Percentiles rank a stretch among this genome's conserved stretches.
Conservation (phyloP, 2,797 vertebrate genomes). For the Potorous gilbertii region DNA sequence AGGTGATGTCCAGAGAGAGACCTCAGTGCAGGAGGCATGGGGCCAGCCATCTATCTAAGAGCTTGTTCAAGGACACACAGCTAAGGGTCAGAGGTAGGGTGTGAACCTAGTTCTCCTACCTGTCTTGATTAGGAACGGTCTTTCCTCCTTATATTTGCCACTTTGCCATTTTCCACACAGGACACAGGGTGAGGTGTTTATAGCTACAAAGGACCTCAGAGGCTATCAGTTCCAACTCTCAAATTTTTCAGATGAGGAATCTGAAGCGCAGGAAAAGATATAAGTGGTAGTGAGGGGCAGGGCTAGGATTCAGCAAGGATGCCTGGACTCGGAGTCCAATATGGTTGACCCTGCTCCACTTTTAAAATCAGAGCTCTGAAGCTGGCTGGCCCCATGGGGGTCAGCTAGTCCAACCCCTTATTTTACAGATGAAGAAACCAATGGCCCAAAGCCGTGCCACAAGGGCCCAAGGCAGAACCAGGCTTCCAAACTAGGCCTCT, state of each 20-base stretch:
- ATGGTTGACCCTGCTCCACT: not conserved
- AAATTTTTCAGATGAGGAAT: not conserved
- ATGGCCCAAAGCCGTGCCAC: not conserved
- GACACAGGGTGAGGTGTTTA: not conserved
- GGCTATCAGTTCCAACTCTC: not conserved
- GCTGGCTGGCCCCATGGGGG: too few relatives aligned
- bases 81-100: not conserved
- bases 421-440: not conserved
- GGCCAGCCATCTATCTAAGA: not conserved
- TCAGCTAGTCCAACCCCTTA: not conserved
- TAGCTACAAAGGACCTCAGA: not conserved
- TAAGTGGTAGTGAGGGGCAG: not conserved
- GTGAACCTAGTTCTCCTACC: not conserved
- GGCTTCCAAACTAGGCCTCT: not conserved
- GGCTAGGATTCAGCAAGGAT: not conserved
- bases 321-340: not conserved
- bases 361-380: not conserved
- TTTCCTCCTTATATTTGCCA: not conserved
- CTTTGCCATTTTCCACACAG: not conserved
- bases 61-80: not conserved
- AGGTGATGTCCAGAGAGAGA: not conserved
- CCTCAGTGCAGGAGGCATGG: not conserved
- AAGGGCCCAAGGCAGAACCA: not conserved
- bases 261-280: not conserved
- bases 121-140: not conserved